Evolutionary conservation across 2,113 vertebrate species (phyloP), one percentile per base, ranked within the genome.

Genomic region (Sylvilagus bachmani): DNA sequence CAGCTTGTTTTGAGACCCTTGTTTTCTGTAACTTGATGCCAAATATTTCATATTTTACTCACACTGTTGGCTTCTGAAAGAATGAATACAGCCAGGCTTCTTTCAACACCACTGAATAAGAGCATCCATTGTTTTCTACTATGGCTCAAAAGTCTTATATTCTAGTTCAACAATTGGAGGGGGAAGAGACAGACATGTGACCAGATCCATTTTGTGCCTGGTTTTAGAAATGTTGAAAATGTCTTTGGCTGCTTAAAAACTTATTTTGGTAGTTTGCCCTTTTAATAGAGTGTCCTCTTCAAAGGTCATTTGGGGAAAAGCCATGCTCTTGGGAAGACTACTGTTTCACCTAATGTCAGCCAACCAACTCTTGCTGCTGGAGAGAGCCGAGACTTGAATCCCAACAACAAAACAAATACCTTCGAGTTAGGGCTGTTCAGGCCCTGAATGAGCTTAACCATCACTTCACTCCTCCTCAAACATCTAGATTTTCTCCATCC

Each of bases 11-110:
- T 78, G 62, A 75, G 67, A 93, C 64, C 7, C 38, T 67, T 89
- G 31, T 55, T 85, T 82, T 69, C 53, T 95, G 33, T 90, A 86
- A 96, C 38, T 90, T 79, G 75, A 94, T 74, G 85, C 44, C 66
- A 90, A 91, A 67, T 27, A 71, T 91, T 86, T 93, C 70, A 71
- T 89, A 73, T 88, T 93, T 87, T 87, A 71, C 71, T 84, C 62
- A 93, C 75, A 44, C 70, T 69, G 36, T 74, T 96, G 87, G 87
- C 77, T 85, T 96, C 58, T 80, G 44, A 90, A 86, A 88, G 61
- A 82, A 55, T 53, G 89, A 93, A 81, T 14, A 33, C 31, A 91
- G 84, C 75, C 93, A 86, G 79, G 55, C 67, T 92, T 94, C 88
- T 87, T 81, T 89, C 84, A 84, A 61, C 49, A 83, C 61, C 44